Evolutionary conservation across 2,113 vertebrate species (phyloP), one percentile per base, ranked within the genome.

Genomic region (Prunella fulvescens): DNA sequence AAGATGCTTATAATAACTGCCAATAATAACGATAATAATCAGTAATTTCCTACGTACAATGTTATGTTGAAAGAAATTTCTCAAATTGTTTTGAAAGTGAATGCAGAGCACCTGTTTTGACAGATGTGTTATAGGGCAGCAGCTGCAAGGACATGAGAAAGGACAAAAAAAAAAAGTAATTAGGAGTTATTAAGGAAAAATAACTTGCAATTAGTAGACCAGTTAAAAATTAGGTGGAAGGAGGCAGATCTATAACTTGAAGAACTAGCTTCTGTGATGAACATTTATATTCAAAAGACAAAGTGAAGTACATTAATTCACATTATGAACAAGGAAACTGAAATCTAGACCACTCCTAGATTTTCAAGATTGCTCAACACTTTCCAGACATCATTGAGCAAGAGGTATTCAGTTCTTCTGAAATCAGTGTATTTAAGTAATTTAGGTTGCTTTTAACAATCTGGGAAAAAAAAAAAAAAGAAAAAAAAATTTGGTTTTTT

Each of bases 401-500:
- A 37, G 6, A 81, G 3, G 28, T 42, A 71, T 3, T 60, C 18
- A 60, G 3, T 24, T 39, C 10, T 60, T 86, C 18, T 61, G 28
- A 86, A 86, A 83, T 33, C 15, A 67, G 5, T 23, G 3, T 1
- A 16, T 47, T 71, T 50, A 50, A 3, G 6, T 71, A 1, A 50
- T 33, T n/a, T 1, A 76, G 5, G 2, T 3, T 12, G 2, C 15
- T 66, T 48, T 71, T 29, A 62, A 28, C 35, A 64, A 14, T 33
- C 5, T 19, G 1, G 8, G 3, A 10, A 11, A 35, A 35, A 25
- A 11, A 18, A 8, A 26, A 50, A 50, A 50, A 26, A 42, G 10
- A n/a, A 20, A 14, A n/a, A 17, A 24, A 1, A 18, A 20, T 4
- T 57, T 25, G 0, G 0, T 42, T 71, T 74, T 62, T 3, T 5